These are phyloP conservation scores for Dreissena rostriformis DNA, from an alignment of 1,140 invertebrate species.

Conservation along the genomic window DNA sequence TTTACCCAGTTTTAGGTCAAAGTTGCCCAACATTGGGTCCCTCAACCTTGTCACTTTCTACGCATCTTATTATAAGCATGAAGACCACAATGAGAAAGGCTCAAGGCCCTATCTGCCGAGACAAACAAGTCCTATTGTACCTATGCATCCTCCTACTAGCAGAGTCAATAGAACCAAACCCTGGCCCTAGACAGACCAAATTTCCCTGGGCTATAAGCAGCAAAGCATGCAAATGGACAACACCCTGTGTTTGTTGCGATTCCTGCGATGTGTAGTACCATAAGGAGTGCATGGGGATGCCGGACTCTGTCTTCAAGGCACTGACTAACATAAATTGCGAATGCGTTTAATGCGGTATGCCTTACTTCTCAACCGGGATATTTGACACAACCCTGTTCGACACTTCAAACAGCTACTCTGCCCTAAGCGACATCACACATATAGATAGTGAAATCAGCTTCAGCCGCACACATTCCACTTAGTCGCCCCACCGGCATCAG, in stretches of 20 bases:
- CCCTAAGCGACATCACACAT: not conserved
- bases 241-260: conserved; percentile 32
- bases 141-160: not conserved
- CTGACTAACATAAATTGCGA: conserved; percentile 35
- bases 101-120: not conserved
- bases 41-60: not conserved
- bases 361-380: conserved; percentile 47
- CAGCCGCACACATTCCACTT: conserved; percentile 28
- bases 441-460: conserved; percentile 38
- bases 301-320: conserved; percentile 1
- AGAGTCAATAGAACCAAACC: not conserved
- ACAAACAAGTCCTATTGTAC: conserved; percentile 2
- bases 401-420: not conserved
- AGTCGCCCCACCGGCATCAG: conserved; percentile 20
- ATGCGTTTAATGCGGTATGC: conserved; percentile 45
- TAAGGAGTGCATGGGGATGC: conserved; percentile 34
- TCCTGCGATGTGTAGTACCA: conserved; percentile 36
- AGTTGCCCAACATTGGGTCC: no score
- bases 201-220: not conserved
- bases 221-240: conserved; percentile 25
- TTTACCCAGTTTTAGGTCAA: no score
- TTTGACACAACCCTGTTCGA: conserved; percentile 45
- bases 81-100: not conserved
- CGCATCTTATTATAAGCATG: not conserved
- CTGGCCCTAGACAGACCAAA: not conserved